Conservation (phyloP, 1,140 invertebrate species). For the Zaprionus ghesquierei region DNA sequence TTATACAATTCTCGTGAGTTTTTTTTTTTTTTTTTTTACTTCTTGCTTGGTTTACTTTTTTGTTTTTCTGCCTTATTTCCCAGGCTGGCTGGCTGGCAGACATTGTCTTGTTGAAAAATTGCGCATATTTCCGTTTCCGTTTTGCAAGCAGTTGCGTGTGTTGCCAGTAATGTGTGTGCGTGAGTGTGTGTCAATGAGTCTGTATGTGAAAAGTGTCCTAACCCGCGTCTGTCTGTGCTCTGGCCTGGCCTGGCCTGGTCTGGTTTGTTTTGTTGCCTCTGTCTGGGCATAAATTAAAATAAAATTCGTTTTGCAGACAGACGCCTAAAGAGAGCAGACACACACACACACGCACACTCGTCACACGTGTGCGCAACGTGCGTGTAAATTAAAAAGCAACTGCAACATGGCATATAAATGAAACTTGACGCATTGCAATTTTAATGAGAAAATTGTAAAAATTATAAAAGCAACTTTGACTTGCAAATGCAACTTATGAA, state of each 20-base stretch:
- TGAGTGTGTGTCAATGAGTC: constrained; percentile 26
- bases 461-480: neutral
- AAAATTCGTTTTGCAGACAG: constrained; percentile 44
- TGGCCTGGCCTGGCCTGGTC: constrained; percentile 48
- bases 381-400: constrained; percentile 32
- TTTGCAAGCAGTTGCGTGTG: constrained; percentile 24
- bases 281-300: constrained; percentile 72
- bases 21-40: neutral
- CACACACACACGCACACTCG: neutral
- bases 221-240: neutral
- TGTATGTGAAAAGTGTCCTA: constrained; percentile 7
- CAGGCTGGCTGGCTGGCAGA: constrained; percentile 35
- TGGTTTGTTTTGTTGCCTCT: constrained; percentile 58
- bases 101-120: constrained; percentile 55
- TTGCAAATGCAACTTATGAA: constrained; percentile 6
- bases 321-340: constrained; percentile 16
- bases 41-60: neutral
- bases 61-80: constrained; percentile 6
- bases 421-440: constrained; percentile 42
- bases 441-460: constrained; percentile 18
- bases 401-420: constrained; percentile 35
- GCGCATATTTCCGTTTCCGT: constrained; percentile 52
- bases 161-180: constrained; percentile 4
- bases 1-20: neutral
- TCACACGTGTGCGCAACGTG: neutral